These are phyloP conservation scores for Pheosia gnoma DNA, from an alignment of 2,888 invertebrate species.

Conservation along the genomic window DNA sequence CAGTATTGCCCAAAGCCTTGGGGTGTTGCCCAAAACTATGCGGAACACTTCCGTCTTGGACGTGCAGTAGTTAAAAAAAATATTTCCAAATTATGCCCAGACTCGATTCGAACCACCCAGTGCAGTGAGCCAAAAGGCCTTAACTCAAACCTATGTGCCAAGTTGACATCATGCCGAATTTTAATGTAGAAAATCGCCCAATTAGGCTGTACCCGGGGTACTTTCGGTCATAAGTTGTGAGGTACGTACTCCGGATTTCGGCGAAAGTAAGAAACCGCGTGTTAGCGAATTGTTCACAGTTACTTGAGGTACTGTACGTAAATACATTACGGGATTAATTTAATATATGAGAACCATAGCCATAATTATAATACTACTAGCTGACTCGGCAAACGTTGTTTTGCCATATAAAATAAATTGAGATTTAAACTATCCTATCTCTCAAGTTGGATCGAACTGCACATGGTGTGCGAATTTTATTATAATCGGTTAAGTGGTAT, in stretches of 20 bases:
- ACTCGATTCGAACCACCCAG: too few relatives aligned
- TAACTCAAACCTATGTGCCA: background rate
- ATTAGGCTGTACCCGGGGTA: constrained; percentile 28
- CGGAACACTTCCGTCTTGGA: background rate
- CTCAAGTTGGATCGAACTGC: too few relatives aligned
- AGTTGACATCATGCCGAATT: constrained; percentile 25
- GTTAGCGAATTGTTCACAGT: constrained; percentile 45
- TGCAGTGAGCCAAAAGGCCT: too few relatives aligned
- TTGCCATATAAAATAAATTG: too few relatives aligned
- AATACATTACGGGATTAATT: constrained; percentile 26
- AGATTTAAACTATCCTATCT: too few relatives aligned
- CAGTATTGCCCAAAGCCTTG: background rate
- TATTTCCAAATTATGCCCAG: too few relatives aligned
- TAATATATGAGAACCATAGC: constrained; percentile 28
- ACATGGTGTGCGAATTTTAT: too few relatives aligned
- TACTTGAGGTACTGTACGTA: constrained; percentile 17
- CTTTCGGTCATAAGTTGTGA: constrained; percentile 45
- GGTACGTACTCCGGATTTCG: constrained; percentile 39
- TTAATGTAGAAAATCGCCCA: constrained; percentile 28
- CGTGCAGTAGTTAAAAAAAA: too few relatives aligned
- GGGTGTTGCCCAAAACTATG: too few relatives aligned
- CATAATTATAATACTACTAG: constrained; percentile 24
- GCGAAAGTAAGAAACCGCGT: constrained; percentile 49
- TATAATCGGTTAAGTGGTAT: too few relatives aligned
- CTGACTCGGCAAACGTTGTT: too few relatives aligned